Evolutionary conservation across 2,888 invertebrate species (phyloP).

Genomic region (Dolomedes plantarius): DNA sequence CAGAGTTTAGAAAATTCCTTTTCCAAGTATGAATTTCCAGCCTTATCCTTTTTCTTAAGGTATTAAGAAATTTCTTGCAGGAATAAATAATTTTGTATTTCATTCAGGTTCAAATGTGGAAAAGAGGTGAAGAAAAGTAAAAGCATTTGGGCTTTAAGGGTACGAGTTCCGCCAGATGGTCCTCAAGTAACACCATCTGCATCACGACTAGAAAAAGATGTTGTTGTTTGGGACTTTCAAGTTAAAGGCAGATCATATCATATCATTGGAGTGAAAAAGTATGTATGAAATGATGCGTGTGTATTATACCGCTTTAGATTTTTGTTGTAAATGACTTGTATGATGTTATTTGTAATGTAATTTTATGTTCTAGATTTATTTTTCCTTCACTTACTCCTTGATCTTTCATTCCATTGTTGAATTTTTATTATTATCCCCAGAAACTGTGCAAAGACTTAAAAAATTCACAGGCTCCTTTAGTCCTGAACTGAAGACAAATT

Average conservation of each 20-base stretch:
- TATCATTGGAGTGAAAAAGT: constrained; percentile 40
- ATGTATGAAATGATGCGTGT: not conserved
- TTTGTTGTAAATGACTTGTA: not conserved
- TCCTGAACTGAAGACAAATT: too few species aligned
- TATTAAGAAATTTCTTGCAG: too few species aligned
- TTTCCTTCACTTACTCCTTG: too few species aligned
- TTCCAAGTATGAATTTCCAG: not conserved
- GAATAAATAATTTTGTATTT: not conserved
- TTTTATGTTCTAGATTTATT: not conserved
- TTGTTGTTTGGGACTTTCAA: constrained; percentile 55
- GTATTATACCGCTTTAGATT: not conserved
- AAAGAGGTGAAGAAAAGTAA: constrained; percentile 90
- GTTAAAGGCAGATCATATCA: constrained; percentile 49
- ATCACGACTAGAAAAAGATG: constrained; percentile 73
- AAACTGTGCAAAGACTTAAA: too few species aligned
- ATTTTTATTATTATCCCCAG: too few species aligned
- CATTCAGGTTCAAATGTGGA: constrained; percentile 86
- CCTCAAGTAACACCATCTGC: constrained; percentile 75
- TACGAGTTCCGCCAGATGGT: constrained; percentile 78
- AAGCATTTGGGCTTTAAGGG: constrained; percentile 88
- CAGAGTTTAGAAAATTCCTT: not conserved
- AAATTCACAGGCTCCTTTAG: too few species aligned
- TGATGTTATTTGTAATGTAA: not conserved
- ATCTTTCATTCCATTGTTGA: too few species aligned
- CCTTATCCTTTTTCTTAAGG: not conserved